phyloP scores from a whole-genome alignment of 2,113 vertebrate species.

The cattle (Bos taurus) region DNA sequence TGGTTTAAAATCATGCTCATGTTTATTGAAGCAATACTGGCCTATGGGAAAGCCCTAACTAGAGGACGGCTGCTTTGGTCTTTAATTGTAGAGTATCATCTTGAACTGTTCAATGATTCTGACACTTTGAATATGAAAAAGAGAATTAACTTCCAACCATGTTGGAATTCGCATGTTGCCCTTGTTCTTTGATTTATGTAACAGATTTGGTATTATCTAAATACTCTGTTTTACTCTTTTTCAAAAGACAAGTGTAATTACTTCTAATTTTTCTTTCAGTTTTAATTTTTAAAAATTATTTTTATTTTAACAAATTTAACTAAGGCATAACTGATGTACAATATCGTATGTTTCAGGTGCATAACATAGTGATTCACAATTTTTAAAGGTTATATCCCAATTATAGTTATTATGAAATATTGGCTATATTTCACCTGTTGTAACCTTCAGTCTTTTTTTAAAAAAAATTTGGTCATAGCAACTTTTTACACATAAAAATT shows the following conservation, averaged over 20 bases:
- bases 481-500: not conserved
- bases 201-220: not conserved
- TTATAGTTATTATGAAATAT: not conserved
- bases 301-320: not conserved
- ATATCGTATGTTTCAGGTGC: not conserved
- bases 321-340: not conserved
- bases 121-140: not conserved
- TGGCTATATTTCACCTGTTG: not conserved
- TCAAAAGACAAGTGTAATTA: not conserved
- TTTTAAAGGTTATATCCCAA: not conserved
- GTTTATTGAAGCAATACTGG: not conserved
- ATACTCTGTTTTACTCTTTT: not conserved
- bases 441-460: not conserved
- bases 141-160: not conserved
- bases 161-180: not conserved
- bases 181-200: not conserved
- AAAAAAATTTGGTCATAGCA: not conserved
- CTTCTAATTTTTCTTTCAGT: not conserved
- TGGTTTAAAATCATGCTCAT: not conserved
- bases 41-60: not conserved
- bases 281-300: not conserved
- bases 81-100: not conserved
- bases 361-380: not conserved
- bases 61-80: not conserved
- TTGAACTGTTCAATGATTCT: not conserved